phyloP scores from a whole-genome alignment of 1,140 invertebrate species.

The Bombyx mori region ASM3026992v2 NC_085127.1:8411501-8412000 shows the following conservation, averaged over 20 bases:
- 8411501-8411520: slow-evolving; percentile 19
- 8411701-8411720: slow-evolving; percentile 23
- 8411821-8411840: slow-evolving; percentile 19
- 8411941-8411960: slow-evolving; percentile 14
- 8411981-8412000: slow-evolving; percentile 15
- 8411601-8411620: slow-evolving; percentile 17
- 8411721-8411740: slow-evolving; percentile 25
- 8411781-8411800: slow-evolving; percentile 25
- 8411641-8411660: slow-evolving; percentile 15
- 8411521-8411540: slow-evolving; percentile 18
- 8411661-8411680: slow-evolving; percentile 12
- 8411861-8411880: slow-evolving; percentile 14
- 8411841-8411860: slow-evolving; percentile 3
- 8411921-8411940: slow-evolving; percentile 28
- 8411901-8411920: slow-evolving; percentile 16
- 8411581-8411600: slow-evolving; percentile 21
- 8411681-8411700: slow-evolving; percentile 22
- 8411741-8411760: slow-evolving; percentile 19
- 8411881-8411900: slow-evolving; percentile 27
- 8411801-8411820: slow-evolving; percentile 21
- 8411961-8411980: slow-evolving; percentile 11
- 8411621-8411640: slow-evolving; percentile 16
- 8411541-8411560: slow-evolving; percentile 20
- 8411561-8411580: slow-evolving; percentile 19
- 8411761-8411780: slow-evolving; percentile 18